Base-by-base conservation (phyloP, 2,113 vertebrate species). In the Phyllostomus discolor region DNA sequence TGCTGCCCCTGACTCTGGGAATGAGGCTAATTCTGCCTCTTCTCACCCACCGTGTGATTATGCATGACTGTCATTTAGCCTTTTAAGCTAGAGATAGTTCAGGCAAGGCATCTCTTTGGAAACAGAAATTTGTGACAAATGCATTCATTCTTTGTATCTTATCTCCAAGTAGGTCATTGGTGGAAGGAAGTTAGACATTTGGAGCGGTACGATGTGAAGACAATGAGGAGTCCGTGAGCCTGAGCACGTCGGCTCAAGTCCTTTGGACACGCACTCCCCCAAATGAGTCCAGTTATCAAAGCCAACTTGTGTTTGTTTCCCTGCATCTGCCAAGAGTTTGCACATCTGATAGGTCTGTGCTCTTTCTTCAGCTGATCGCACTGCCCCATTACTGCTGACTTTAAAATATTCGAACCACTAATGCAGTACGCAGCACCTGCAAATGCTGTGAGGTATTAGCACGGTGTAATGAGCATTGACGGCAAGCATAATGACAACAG, bases 381-480 rank as follows among this genome's bases (percentile, higher is more conserved):
- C 19, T 91, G 52, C 88, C 95, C 95, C 38, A 43, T 97, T 97
- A 97, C 0, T 97, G 0, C 96, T 95, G 97, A 97, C 97, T 98
- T 98, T 93, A 97, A 97, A 98, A 97, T 96, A 97, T 95, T 96
- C 94, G 97, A 97, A 94, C 94, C 17, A 0, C 98, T 97, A 97
- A 97, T 97, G 95, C 97, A 97, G 97, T 98, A 98, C 97, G 95
- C 91, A 98, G 80, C 98, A 98, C 98, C 98, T 98, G 98, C 93
- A 98, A 97, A 98, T 94, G 93, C 97, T 98, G 96, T 98, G 98
- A 98, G 97, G 91, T 98, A 98, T 98, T 98, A 98, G 90, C 10
- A 31, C 72, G 69, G 95, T 91, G 97, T 98, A 98, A 98, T 98
- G 98, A 98, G 97, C 98, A 98, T 97, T 98, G 98, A 98, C 98